These are phyloP conservation scores for Pseudomyrmex flavicornis DNA, from an alignment of 1,140 invertebrate species.

Conservation along the genomic window DNA sequence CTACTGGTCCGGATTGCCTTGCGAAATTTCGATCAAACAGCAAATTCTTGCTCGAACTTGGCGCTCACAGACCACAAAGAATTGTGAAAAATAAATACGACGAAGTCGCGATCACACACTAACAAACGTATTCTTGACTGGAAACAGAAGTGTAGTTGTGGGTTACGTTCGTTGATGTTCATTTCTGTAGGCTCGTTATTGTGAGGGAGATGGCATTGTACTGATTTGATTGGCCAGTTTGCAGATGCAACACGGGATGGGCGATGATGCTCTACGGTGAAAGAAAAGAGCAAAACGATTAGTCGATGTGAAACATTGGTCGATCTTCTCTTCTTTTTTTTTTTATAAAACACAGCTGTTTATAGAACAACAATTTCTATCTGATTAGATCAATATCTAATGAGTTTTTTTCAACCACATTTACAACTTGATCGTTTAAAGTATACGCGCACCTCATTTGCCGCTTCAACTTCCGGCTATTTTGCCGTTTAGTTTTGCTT, in stretches of 20 bases:
- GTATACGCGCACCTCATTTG: constrained; percentile 65
- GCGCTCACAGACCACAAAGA: too few species aligned
- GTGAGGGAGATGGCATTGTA: constrained; percentile 82
- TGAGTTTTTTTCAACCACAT: neutral
- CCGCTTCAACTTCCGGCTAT: constrained; percentile 61
- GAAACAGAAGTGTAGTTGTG: constrained; percentile 32
- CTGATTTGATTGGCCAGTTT: constrained; percentile 79
- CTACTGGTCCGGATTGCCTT: constrained; percentile 58
- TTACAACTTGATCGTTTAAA: constrained; percentile 34
- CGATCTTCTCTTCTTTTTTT: neutral
- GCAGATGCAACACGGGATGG: constrained; percentile 75
- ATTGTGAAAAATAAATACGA: too few species aligned
- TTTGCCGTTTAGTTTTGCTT: constrained; percentile 57
- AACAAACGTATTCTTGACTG: neutral
- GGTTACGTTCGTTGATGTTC: constrained; percentile 54
- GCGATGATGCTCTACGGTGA: constrained; percentile 36
- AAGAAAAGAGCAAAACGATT: constrained; percentile 1
- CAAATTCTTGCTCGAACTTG: neutral
- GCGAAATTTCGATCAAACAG: constrained; percentile 32
- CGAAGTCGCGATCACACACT: neutral
- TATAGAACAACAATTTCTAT: too few species aligned
- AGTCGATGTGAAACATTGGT: too few species aligned
- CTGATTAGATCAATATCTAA: too few species aligned
- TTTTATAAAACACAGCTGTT: neutral
- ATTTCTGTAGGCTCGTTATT: constrained; percentile 73